phyloP scores from a whole-genome alignment of 2,797 vertebrate species.

The Nyctalus aviator region DNA sequence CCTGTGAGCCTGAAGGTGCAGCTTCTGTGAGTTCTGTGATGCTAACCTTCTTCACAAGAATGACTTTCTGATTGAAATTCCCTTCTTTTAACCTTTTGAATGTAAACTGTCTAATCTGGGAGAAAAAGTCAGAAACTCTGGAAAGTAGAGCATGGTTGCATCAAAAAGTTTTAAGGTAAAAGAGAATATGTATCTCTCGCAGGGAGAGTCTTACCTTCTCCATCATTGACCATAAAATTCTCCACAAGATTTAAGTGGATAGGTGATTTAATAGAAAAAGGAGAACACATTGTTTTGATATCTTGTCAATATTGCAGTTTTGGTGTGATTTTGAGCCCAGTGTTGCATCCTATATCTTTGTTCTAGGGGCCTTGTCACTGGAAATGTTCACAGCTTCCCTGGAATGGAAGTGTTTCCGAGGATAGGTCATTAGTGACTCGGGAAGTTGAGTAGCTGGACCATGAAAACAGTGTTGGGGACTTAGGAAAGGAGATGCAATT shows the following conservation, averaged over 20 bases:
- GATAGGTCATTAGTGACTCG: fast-evolving
- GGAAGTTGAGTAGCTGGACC: neutral
- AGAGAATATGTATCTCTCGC: neutral
- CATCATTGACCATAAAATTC: fast-evolving
- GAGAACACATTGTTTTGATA: fast-evolving
- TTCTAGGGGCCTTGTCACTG: too few species aligned
- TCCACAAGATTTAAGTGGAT: neutral
- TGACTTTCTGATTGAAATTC: neutral
- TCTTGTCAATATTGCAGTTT: neutral
- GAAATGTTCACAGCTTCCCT: neutral
- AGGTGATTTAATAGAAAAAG: neutral
- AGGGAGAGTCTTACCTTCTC: neutral
- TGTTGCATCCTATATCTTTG: fast-evolving
- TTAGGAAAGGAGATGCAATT: neutral
- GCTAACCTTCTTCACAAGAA: neutral
- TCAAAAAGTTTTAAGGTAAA: neutral
- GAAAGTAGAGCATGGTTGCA: fast-evolving
- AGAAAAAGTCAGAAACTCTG: fast-evolving
- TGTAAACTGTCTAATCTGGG: neutral
- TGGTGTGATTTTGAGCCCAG: fast-evolving
- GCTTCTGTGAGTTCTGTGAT: fast-evolving
- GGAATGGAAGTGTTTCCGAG: neutral
- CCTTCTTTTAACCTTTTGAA: neutral
- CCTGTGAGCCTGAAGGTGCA: neutral
- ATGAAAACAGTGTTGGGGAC: neutral